Base-by-base conservation (phyloP, 64 coral and sea anemone species). In the Montipora efflorescens region DNA sequence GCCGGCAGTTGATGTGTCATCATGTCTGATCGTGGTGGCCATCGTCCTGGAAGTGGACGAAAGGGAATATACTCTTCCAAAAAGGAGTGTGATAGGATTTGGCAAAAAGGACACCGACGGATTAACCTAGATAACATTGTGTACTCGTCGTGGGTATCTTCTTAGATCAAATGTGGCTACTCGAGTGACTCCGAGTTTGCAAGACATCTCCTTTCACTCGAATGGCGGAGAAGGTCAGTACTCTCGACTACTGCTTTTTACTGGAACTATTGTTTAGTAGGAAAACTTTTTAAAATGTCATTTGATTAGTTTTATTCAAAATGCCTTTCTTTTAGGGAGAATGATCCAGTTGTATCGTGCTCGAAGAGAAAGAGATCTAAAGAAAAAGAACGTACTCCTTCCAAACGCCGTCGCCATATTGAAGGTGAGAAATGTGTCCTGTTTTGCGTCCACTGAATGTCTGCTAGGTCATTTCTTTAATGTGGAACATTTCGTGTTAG, bases 181-280 rank as follows among this genome's bases (percentile, higher is more conserved):
- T 77, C 73, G 16, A 77, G 50, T 46, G 87, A 89, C 74, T 89
- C 86, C 49, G 51, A 77, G 21, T 77, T 89, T 45, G 74, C 87
- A 59, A 77, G 9, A 57, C 53, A 89, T 89, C 87, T 89, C 16
- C 74, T 89, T 89, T 89, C 87, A 77, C 74, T 89, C 13, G 55
- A 89, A 77, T 15, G 71, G 74, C 1, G 55, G 21, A 89, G 87
- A 66, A 89, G 74, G 74, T 77, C 23, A 89, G 87, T 89, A 78
- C 36, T 36, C 36, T 19, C n/a, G 79, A 15, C 74, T 36, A 59
- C 4, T 81, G 79, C 51, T 9, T 81, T 81, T 58, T 20, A 79
- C 50, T 61, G 50, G 53, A 81, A 76, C 4, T 76, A 22, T 81
- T 7, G 11, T 57, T 81, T 58, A 5, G 15, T 59, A 59, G 2